Evolutionary conservation across 1,140 invertebrate species (phyloP).

Genomic region (Hirudo medicinalis): DNA sequence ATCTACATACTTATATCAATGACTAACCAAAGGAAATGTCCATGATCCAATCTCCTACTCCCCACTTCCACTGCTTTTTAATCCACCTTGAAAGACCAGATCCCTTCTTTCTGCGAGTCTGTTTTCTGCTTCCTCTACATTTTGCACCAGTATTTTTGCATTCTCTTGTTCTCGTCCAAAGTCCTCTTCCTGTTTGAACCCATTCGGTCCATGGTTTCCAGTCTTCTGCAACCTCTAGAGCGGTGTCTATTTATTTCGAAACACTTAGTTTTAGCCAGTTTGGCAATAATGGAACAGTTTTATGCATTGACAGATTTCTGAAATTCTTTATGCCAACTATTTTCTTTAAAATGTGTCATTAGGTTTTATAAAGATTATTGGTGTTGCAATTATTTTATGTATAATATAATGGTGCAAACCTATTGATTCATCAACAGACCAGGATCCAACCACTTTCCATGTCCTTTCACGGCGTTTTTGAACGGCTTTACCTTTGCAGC

Average conservation of each 20-base stretch:
- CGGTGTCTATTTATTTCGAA: not conserved
- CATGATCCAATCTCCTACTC: not conserved
- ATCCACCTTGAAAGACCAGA: not conserved
- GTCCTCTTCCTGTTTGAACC: not conserved
- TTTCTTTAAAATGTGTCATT: no score
- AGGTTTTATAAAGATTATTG: no score
- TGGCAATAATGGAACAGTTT: not conserved
- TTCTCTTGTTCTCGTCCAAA: not conserved
- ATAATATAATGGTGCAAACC: not conserved
- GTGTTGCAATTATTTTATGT: no score
- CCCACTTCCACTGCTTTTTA: not conserved
- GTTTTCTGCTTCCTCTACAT: conserved; percentile 13
- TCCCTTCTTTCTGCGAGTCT: not conserved
- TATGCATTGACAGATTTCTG: no score
- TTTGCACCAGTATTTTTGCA: conserved; percentile 3
- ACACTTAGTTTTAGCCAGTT: not conserved
- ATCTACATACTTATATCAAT: not conserved
- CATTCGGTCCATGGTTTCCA: conserved; percentile 1
- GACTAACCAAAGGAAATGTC: not conserved
- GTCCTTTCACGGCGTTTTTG: not conserved
- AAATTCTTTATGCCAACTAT: no score
- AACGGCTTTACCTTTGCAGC: not conserved
- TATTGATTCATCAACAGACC: conserved; percentile 2
- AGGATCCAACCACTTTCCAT: conserved; percentile 3
- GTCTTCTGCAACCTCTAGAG: not conserved